A percentile compares a stretch with the other conserved stretches of the same genome.
Conservation (phyloP, 2,113 vertebrate genomes). For the Tympanuchus pallidicinctus region DNA sequence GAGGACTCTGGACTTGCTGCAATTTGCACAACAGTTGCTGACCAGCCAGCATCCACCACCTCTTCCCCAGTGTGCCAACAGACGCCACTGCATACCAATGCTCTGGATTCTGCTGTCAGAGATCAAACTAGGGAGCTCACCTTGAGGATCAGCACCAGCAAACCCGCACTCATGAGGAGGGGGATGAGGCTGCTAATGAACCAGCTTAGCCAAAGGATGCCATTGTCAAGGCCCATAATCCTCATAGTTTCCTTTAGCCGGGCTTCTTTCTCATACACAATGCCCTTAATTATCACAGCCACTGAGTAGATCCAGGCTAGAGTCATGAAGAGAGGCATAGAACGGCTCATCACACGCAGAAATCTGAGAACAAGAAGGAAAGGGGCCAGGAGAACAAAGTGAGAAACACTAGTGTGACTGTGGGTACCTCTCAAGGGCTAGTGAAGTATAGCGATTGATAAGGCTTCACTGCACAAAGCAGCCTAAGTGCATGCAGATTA, state of each 20-base stretch:
- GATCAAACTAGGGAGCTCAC: constrained; percentile 71
- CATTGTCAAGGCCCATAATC: constrained; percentile 94
- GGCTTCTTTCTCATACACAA: constrained; percentile 97
- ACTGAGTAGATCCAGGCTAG: constrained; percentile 99
- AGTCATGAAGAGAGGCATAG: constrained; percentile 98
- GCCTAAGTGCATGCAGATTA: not conserved
- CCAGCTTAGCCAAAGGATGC: constrained; percentile 97
- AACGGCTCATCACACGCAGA: constrained; percentile 93
- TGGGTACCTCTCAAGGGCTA: not conserved
- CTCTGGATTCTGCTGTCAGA: not conserved
- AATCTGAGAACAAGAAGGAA: constrained; percentile 81
- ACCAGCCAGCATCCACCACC: not conserved
- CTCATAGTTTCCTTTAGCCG: constrained; percentile 97
- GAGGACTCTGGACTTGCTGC: not conserved
- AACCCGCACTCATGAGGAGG: constrained; percentile 89
- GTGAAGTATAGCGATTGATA: not conserved
- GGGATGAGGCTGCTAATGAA: constrained; percentile 96
- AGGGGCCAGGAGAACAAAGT: not conserved
- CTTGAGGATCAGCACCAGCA: constrained; percentile 94
- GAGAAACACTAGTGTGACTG: not conserved
- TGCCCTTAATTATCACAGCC: constrained; percentile 95
- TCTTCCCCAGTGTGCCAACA: not conserved
- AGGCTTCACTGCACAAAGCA: not conserved
- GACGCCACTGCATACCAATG: not conserved
- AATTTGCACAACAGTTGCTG: not conserved